These are phyloP conservation scores for Drosophila atripex DNA, from an alignment of 2,888 invertebrate species.

Conservation along the genomic window DNA sequence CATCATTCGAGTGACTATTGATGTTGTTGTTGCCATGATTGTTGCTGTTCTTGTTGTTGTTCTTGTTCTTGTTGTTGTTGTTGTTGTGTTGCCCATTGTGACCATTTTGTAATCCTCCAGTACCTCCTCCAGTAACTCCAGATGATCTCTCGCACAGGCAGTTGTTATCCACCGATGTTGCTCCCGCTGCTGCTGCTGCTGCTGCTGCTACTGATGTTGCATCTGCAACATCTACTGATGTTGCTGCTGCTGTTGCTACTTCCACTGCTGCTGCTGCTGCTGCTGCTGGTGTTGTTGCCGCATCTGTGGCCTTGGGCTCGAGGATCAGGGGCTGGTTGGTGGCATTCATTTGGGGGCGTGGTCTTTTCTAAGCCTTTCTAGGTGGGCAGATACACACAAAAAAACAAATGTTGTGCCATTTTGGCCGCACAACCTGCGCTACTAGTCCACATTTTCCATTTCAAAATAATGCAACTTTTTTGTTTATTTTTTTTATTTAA, in stretches of 20 bases:
- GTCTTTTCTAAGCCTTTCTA: slow-evolving; percentile 5
- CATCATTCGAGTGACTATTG: slow-evolving; percentile 42
- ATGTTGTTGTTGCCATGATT: slow-evolving; percentile 47
- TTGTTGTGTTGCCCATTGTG: slow-evolving; percentile 56
- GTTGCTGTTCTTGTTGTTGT: slow-evolving; percentile 43
- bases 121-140: background rate
- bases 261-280: slow-evolving; percentile 44
- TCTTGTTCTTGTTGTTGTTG: slow-evolving; percentile 40
- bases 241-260: slow-evolving; percentile 6
- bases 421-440: slow-evolving; percentile 6
- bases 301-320: slow-evolving; percentile 57
- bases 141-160: slow-evolving; percentile 6
- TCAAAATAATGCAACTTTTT: slow-evolving; percentile 5
- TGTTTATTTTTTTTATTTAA: background rate
- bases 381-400: slow-evolving; percentile 30
- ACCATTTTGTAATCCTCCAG: slow-evolving; percentile 40
- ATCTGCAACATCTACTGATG: slow-evolving; percentile 19
- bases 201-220: slow-evolving; percentile 12
- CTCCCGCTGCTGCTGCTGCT: slow-evolving; percentile 8
- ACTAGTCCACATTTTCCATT: slow-evolving; percentile 19
- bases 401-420: slow-evolving; percentile 24
- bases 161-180: slow-evolving; percentile 3
- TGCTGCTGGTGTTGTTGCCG: slow-evolving; percentile 33
- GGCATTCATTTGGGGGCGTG: slow-evolving; percentile 33
- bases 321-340: slow-evolving; percentile 58